Evolutionary conservation across 2,797 vertebrate species (phyloP).

Genomic region (Astyanax mexicanus): DNA sequence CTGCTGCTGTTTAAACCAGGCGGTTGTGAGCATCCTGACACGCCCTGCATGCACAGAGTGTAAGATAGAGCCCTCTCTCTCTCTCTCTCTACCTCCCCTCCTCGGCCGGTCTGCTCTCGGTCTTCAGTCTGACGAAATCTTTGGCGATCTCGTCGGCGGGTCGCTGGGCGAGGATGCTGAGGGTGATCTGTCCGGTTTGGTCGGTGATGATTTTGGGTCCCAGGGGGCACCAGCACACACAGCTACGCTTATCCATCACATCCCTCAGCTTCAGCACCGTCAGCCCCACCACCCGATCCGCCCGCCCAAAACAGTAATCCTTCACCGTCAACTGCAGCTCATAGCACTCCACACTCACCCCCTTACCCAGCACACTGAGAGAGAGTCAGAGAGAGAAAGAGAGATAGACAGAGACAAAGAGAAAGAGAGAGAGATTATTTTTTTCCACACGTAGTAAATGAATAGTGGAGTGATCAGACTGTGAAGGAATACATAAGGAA

Average conservation of each 20-base stretch:
- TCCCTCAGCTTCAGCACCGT: constrained; percentile 92
- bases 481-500: too few relatives aligned
- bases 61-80: too few relatives aligned
- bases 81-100: constrained; percentile 93
- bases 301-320: constrained; percentile 97
- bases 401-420: background rate
- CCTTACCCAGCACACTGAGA: constrained; percentile 88
- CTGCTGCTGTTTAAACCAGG: too few relatives aligned
- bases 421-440: background rate
- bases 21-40: too few relatives aligned
- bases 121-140: constrained; percentile 95
- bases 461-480: too few relatives aligned
- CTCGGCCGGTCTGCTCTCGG: constrained; percentile 88
- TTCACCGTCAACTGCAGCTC: constrained; percentile 95
- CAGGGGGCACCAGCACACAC: constrained; percentile 94
- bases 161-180: constrained; percentile 93
- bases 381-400: background rate
- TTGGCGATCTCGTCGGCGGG: constrained; percentile 93
- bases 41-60: too few relatives aligned
- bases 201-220: constrained; percentile 87
- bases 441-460: too few relatives aligned
- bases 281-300: constrained; percentile 90
- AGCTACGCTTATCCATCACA: constrained; percentile 88
- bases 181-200: constrained; percentile 90
- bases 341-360: constrained; percentile 87